Evolutionary conservation across 2,113 vertebrate species (phyloP).

Genomic region (Tyto alba): DNA sequence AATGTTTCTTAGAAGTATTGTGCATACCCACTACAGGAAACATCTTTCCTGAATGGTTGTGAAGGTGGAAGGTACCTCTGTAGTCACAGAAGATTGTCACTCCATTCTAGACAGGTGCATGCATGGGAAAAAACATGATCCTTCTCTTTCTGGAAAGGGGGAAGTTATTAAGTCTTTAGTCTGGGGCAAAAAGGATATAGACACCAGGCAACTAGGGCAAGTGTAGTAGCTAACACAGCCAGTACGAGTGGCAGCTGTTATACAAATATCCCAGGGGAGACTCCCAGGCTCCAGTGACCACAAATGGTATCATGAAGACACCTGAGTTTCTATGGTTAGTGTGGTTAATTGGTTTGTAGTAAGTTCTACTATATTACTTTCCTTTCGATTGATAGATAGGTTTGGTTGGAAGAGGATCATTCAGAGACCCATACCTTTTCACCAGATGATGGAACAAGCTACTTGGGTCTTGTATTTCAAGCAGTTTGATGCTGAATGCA

Average conservation of each 20-base stretch:
- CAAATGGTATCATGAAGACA: background rate
- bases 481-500: background rate
- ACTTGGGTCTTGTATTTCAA: background rate
- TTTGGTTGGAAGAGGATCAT: background rate
- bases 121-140: background rate
- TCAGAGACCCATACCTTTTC: background rate
- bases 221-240: background rate
- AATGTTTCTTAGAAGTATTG: background rate
- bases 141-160: background rate
- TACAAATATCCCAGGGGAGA: background rate
- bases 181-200: background rate
- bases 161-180: background rate
- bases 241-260: background rate
- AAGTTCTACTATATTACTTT: background rate
- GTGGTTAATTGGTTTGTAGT: background rate
- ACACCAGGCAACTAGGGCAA: background rate
- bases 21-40: background rate
- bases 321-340: background rate
- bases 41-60: background rate
- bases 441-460: background rate
- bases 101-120: background rate
- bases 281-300: background rate
- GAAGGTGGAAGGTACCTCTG: background rate
- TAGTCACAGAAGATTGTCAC: background rate
- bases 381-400: background rate